Base-by-base conservation (phyloP, 2,797 vertebrate species). In the Sciurus vulgaris region DNA sequence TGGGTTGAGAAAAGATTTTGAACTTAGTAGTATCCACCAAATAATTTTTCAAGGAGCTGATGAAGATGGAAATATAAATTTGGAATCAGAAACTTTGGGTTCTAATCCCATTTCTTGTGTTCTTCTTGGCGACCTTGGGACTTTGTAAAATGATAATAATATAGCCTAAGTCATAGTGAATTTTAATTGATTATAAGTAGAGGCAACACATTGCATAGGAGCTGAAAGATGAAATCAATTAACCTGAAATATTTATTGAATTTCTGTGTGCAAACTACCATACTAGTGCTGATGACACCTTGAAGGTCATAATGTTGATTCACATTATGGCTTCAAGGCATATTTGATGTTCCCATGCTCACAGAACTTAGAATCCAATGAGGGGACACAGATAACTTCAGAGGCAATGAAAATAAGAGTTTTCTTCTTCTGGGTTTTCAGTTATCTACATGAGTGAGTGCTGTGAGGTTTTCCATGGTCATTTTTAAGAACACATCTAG, bases 21-120 rank as follows among this genome's bases (percentile, higher is more conserved):
- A 81, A 77, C 38, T 26, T 81, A 24, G 30, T 92, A 17, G 51
- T 82, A 10, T 87, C 28, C 28, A 54, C 17, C 41, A 67, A 63
- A 82, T 86, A 69, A 35, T 41, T n/a, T 72, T 93, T 95, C 59
- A 59, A 41, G 63, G 38, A 83, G 47, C 51, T 81, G 38, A 51
- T 82, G 38, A 51, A 33, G 44, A 18, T 63, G 20, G 10, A 12
- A 86, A 41, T 61, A 82, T 67, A 69, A 91, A 89, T 72, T 86
- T 93, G 35, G 56, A 95, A 38, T 77, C 83, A 91, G 93, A 89
- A 94, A 72, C 15, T 28, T 72, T 76, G 92, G 1, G 9, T 84
- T 91, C 72, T 72, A 81, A 78, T 96, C 69, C 41, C 28, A 85
- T 33, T 77, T 86, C 35, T 93, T 95, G 95, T 94, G 69, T 81